phyloP scores from a whole-genome alignment of 1,140 invertebrate genomes.

The Drosophila neocordata region DNA sequence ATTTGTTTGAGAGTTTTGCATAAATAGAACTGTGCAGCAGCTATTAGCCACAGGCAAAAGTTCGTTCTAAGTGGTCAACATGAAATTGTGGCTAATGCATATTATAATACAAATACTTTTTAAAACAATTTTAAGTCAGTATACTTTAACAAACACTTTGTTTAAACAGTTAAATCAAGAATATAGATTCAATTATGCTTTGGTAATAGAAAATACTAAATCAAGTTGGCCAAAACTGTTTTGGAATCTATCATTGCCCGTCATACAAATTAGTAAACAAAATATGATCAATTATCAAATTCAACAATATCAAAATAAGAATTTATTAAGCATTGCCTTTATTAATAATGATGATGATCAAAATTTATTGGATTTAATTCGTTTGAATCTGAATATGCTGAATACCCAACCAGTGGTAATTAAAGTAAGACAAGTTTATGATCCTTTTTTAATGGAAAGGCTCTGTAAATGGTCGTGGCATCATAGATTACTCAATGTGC shows the following conservation, averaged over 20 bases:
- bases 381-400: conserved; percentile 27
- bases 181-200: conserved; percentile 40
- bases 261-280: conserved; percentile 34
- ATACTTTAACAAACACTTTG: not conserved
- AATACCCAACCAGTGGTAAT: conserved; percentile 46
- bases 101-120: conserved; percentile 4
- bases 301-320: conserved; percentile 15
- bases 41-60: not conserved
- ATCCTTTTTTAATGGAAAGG: not conserved
- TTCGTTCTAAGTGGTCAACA: conserved; percentile 13
- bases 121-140: not conserved
- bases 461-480: conserved; percentile 58
- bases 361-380: conserved; percentile 25
- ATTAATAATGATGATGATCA: conserved; percentile 13
- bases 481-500: conserved; percentile 56
- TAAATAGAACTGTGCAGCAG: conserved; percentile 31
- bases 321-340: conserved; percentile 41
- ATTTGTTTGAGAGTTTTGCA: not conserved
- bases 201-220: conserved; percentile 19
- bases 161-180: conserved; percentile 25
- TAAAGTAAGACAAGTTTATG: conserved; percentile 3
- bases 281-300: not conserved
- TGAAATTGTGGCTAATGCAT: conserved; percentile 27
- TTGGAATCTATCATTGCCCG: conserved; percentile 33
- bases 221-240: conserved; percentile 8